Percentiles rank a stretch among this genome's conserved stretches.
phyloP scores from a whole-genome alignment of 2,113 vertebrate species.

The Cyanoliseus patagonus region DNA sequence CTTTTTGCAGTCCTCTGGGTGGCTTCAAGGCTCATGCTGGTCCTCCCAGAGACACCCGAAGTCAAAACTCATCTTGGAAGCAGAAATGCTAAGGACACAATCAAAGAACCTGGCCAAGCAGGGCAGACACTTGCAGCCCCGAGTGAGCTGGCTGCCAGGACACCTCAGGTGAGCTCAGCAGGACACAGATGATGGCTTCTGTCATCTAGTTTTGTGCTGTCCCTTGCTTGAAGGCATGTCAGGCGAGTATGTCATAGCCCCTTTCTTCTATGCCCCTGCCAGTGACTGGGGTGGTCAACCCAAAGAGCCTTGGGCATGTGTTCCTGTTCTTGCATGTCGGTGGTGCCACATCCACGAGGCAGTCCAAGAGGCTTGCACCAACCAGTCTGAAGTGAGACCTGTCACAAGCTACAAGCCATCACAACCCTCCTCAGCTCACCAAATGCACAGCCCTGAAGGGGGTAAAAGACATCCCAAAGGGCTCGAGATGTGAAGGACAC shows the following conservation, averaged over 20 bases:
- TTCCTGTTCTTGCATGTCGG: accelerated
- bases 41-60: neutral
- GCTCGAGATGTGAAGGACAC: neutral
- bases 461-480: neutral
- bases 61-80: neutral
- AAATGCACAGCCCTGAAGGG: neutral
- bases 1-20: neutral
- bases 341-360: neutral
- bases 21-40: neutral
- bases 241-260: neutral
- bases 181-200: neutral
- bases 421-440: neutral
- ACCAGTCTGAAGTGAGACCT: no score
- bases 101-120: neutral
- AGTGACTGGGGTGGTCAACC: neutral
- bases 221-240: neutral
- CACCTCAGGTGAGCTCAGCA: neutral
- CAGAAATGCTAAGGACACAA: conserved; percentile 27
- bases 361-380: neutral
- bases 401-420: neutral
- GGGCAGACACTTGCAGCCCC: neutral
- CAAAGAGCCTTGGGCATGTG: neutral
- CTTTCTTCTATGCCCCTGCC: neutral
- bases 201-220: neutral
- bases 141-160: neutral